These are phyloP conservation scores for Puma concolor DNA, from an alignment of 2,113 vertebrate species.

Conservation along the genomic window DNA sequence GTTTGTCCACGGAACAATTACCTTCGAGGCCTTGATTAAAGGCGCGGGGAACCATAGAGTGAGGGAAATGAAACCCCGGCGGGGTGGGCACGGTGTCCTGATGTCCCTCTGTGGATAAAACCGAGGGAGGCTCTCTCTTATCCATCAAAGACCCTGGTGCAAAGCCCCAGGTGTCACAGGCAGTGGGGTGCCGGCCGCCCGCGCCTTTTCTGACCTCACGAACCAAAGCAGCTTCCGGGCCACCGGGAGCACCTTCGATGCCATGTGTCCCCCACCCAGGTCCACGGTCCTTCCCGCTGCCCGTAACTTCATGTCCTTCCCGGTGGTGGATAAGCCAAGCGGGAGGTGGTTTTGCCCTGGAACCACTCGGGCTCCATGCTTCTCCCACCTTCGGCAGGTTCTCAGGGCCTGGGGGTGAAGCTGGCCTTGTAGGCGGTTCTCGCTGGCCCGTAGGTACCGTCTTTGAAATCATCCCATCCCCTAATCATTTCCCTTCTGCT, in stretches of 20 bases:
- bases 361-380: accelerated
- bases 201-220: constrained; percentile 64
- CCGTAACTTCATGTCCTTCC: constrained; percentile 22
- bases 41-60: constrained; percentile 89
- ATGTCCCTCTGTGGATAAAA: constrained; percentile 79
- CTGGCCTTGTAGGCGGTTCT: no score
- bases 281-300: not conserved
- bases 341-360: not conserved
- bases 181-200: constrained; percentile 45
- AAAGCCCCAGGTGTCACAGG: constrained; percentile 75
- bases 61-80: constrained; percentile 90
- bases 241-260: constrained; percentile 32
- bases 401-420: not conserved
- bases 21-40: constrained; percentile 93
- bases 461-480: accelerated
- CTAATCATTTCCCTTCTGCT: accelerated
- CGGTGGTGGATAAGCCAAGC: not conserved
- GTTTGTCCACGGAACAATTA: constrained; percentile 90
- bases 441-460: not conserved
- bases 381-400: not conserved
- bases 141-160: constrained; percentile 77
- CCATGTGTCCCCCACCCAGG: not conserved
- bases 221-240: constrained; percentile 50
- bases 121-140: constrained; percentile 76
- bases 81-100: constrained; percentile 88